phyloP scores from a whole-genome alignment of 1,140 invertebrate genomes.

The Tyrophagus putrescentiae region DNA sequence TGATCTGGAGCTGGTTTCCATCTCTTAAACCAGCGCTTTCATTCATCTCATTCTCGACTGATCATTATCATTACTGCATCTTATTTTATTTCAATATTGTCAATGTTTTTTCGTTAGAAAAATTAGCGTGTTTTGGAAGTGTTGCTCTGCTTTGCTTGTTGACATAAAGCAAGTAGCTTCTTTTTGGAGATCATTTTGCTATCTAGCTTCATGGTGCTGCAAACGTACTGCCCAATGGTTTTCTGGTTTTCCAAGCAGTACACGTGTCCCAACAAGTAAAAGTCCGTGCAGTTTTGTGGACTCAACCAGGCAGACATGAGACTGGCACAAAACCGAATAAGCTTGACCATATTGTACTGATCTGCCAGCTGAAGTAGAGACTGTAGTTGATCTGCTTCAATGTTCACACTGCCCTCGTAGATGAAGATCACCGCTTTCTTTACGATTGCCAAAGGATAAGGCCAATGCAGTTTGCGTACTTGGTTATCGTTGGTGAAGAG shows the following conservation, averaged over 20 bases:
- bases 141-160: too few species aligned
- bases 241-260: neutral
- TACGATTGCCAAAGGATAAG: neutral
- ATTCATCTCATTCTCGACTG: neutral
- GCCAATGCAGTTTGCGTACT: neutral
- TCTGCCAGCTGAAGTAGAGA: neutral
- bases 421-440: neutral
- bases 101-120: too few species aligned
- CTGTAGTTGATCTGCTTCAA: neutral
- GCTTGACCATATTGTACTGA: neutral
- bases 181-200: too few species aligned
- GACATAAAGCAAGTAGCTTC: too few species aligned
- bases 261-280: neutral
- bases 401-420: neutral
- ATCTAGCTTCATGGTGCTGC: neutral
- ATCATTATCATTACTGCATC: neutral
- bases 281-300: neutral
- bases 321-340: neutral
- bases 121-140: too few species aligned
- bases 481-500: neutral
- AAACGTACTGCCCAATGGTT: neutral
- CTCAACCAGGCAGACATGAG: neutral
- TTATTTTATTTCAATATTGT: neutral
- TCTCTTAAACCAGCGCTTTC: conserved; percentile 43
- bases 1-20: conserved; percentile 67